Percentiles rank a stretch among this genome's conserved stretches.
phyloP scores from a whole-genome alignment of 2,797 vertebrate species.

The Falco rusticolus region DNA sequence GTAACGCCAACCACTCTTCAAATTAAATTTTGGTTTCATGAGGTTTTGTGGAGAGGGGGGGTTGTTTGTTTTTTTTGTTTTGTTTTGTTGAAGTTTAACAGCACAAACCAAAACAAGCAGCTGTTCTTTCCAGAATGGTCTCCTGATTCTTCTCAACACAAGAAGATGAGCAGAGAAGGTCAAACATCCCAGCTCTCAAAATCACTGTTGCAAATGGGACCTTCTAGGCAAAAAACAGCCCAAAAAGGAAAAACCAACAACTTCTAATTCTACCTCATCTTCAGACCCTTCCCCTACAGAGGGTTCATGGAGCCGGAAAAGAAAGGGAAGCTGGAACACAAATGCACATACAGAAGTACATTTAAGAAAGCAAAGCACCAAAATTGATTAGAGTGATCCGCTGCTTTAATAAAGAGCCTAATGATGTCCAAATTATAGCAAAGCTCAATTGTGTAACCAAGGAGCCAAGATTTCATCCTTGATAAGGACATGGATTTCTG shows the following conservation, averaged over 20 bases:
- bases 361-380: constrained; percentile 47
- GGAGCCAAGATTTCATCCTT: constrained; percentile 68
- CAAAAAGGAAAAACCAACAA: not conserved
- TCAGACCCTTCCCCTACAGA: not conserved
- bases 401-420: constrained; percentile 66
- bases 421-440: constrained; percentile 70
- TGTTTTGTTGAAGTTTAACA: not conserved
- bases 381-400: constrained; percentile 49
- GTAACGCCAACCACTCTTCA: not conserved
- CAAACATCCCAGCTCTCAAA: not conserved
- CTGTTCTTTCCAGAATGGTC: not conserved
- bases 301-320: not conserved
- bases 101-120: not conserved
- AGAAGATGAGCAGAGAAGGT: not conserved
- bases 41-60: not conserved
- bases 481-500: constrained; percentile 69
- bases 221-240: not conserved
- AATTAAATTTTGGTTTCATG: not conserved
- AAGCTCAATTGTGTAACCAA: constrained; percentile 70
- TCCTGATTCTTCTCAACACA: not conserved
- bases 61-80: not conserved
- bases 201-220: not conserved
- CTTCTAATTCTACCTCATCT: not conserved
- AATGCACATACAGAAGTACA: not conserved
- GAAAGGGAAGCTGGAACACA: not conserved